phyloP scores from a whole-genome alignment of 2,888 invertebrate genomes.

The Monoplex corrugatus region DNA sequence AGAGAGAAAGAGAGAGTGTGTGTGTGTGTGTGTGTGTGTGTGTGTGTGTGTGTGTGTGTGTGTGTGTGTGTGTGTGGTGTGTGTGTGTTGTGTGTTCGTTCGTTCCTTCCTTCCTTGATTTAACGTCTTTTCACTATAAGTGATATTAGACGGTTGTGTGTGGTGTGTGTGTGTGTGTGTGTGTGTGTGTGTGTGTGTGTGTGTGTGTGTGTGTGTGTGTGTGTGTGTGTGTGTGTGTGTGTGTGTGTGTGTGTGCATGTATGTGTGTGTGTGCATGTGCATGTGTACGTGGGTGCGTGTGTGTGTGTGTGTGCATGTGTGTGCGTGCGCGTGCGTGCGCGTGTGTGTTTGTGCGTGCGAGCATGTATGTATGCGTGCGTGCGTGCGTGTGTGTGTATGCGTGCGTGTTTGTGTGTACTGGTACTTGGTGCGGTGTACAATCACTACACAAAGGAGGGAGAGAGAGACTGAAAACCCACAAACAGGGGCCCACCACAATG shows the following conservation, averaged over 20 bases:
- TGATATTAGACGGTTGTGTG: background rate
- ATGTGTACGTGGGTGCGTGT: background rate
- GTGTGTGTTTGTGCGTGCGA: background rate
- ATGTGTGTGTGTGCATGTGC: background rate
- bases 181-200: slow-evolving; percentile 2
- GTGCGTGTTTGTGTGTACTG: no score
- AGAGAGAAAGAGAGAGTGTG: no score
- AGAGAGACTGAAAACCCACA: no score
- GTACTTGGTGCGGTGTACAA: no score
- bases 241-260: background rate
- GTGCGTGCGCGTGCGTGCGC: background rate
- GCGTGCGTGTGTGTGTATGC: no score
- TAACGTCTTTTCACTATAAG: no score
- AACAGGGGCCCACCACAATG: no score
- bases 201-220: slow-evolving; percentile 3
- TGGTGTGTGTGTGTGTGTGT: slow-evolving; percentile 7
- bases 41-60: background rate
- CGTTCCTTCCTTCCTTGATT: no score
- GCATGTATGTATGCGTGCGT: background rate
- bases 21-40: no score
- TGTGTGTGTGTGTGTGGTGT: no score
- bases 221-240: slow-evolving; percentile 39
- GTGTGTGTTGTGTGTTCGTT: no score
- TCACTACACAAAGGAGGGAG: no score
- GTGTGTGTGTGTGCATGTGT: background rate